phyloP scores from a whole-genome alignment of 2,113 vertebrate genomes.

The Abramis brama region DNA sequence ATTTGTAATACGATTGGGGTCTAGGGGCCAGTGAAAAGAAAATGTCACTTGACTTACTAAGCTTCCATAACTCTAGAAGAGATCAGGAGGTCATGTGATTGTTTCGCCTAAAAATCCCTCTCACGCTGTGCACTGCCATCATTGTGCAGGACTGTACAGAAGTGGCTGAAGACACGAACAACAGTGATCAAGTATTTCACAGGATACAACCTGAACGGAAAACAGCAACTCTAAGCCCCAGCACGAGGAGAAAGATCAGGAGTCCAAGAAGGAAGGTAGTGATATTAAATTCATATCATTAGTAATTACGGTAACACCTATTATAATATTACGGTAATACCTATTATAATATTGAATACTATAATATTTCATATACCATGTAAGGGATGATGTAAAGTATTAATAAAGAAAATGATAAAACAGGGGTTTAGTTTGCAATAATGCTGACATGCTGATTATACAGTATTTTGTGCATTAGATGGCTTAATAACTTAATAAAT shows the following conservation, averaged over 20 bases:
- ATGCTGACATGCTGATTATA: neutral
- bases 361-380: neutral
- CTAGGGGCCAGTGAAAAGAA: neutral
- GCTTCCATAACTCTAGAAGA: conserved; percentile 20
- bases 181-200: conserved; percentile 74
- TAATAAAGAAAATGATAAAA: no score
- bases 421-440: neutral
- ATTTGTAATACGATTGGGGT: conserved; percentile 19
- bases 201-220: conserved; percentile 67
- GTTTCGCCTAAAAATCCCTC: neutral
- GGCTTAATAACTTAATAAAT: neutral
- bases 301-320: neutral
- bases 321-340: neutral
- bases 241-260: conserved; percentile 65
- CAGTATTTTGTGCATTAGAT: neutral
- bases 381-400: neutral
- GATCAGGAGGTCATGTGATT: conserved; percentile 36
- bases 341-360: neutral
- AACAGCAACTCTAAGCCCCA: conserved; percentile 70
- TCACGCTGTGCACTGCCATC: neutral
- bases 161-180: conserved; percentile 73
- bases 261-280: conserved; percentile 78
- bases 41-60: conserved; percentile 27
- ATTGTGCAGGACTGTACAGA: conserved; percentile 77
- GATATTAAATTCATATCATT: neutral